These are phyloP conservation scores for Chaenogobius annularis DNA, from an alignment of 2,113 vertebrate species.

Conservation along the genomic window DNA sequence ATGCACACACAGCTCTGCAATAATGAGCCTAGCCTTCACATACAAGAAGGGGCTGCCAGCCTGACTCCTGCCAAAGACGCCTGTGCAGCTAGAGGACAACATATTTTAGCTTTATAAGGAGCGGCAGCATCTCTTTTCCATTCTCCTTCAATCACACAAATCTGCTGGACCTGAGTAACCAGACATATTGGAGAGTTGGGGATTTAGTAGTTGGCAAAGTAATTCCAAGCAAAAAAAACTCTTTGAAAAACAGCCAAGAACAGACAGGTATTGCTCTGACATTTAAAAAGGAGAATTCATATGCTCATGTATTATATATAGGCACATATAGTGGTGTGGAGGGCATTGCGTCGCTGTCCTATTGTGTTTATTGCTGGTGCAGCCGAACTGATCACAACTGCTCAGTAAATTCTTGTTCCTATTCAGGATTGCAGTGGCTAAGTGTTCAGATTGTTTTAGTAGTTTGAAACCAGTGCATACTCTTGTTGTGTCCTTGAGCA, in stretches of 20 bases:
- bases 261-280: no score
- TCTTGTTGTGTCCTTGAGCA: no score
- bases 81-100: constrained; percentile 46
- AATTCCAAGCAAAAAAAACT: constrained; percentile 14
- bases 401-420: no score
- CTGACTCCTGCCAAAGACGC: constrained; percentile 48
- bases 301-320: no score
- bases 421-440: no score
- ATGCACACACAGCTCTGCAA: constrained; percentile 50
- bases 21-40: constrained; percentile 59
- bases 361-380: no score
- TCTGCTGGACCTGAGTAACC: constrained; percentile 36
- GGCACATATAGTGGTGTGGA: no score
- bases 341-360: no score
- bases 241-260: constrained; percentile 8
- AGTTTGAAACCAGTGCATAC: no score
- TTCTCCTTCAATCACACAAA: constrained; percentile 45
- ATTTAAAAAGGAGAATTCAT: no score
- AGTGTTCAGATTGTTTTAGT: no score
- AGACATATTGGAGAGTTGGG: constrained; percentile 42
- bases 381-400: no score
- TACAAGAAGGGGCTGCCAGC: constrained; percentile 52
- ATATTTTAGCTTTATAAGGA: constrained; percentile 81
- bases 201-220: constrained; percentile 38
- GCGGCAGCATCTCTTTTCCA: constrained; percentile 34